A percentile compares a stretch with the other conserved stretches of the same genome.
These are phyloP conservation scores for Charaxes varanes DNA, from an alignment of 1,140 invertebrate genomes.

Conservation along the genomic window DNA sequence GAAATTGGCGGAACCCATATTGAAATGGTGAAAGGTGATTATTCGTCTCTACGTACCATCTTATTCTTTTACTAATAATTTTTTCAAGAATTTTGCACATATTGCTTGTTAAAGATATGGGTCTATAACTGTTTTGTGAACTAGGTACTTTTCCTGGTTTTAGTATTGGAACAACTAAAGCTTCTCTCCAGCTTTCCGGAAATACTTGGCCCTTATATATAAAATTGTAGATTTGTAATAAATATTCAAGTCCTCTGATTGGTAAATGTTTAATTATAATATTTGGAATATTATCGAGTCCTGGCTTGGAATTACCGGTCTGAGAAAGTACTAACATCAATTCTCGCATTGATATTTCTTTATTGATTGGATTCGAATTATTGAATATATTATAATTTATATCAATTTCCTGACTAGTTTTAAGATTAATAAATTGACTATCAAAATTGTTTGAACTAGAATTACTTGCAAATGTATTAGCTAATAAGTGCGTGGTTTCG, in stretches of 20 bases:
- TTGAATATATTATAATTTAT: no score
- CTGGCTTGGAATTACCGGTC: constrained; percentile 17
- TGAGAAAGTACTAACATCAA: constrained; percentile 9
- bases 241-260: constrained; percentile 15
- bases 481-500: no score
- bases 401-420: no score
- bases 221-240: constrained; percentile 19
- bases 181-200: constrained; percentile 19
- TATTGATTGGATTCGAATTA: constrained; percentile 23
- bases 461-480: no score
- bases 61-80: constrained; percentile 23
- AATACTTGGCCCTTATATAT: constrained; percentile 21
- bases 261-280: constrained; percentile 23
- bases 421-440: no score
- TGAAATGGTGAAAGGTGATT: constrained; percentile 14
- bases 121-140: constrained; percentile 18
- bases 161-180: constrained; percentile 22
- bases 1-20: no score
- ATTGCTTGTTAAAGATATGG: constrained; percentile 25
- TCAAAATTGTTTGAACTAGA: no score
- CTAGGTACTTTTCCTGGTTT: constrained; percentile 22
- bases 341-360: constrained; percentile 15
- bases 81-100: constrained; percentile 28
- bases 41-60: constrained; percentile 23
- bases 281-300: constrained; percentile 24